Evolutionary conservation across 2,888 invertebrate genomes (phyloP), one percentile per base, ranked within the genome.

Genomic region (Campopleginae sp.): DNA sequence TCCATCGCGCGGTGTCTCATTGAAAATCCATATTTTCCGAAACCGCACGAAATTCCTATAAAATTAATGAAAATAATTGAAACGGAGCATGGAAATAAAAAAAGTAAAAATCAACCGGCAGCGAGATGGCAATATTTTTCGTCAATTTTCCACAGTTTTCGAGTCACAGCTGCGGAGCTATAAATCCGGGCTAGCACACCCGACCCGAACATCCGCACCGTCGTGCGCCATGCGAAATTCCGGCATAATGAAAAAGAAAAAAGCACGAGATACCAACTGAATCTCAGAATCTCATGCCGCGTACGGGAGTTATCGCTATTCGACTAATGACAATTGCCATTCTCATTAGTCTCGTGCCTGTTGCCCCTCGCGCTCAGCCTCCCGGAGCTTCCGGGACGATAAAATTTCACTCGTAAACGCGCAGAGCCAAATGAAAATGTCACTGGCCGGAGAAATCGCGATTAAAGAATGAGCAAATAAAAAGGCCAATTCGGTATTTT

Each of bases 131-230:
- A 27, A 27, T 27, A 58, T 58, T 58, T 58, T 58, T 27, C 58
- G 14, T 27, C 27, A 58, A 58, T 58, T 58, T 58, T 27, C 14
- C 58, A 27, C 27, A 58, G 58, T 58, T 58, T 58, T 58, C 58
- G 14, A 58, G 27, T 58, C 58, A 27, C 58, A 58, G 27, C 58
- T 58, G 38, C 38, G 58, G 14, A 58, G 14, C 58, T 12, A 58
- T 27, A 58, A 27, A 27, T 27, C 8, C 54, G 54, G 19, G 19
- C 19, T 19, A 51, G 19, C 51, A 7, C 19, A 7, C 51, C 51
- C 19, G 51, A 17, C 19, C 10, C 54, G 54, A 54, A 10, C 54
- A 23, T 23, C 23, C 58, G 5, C 27, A 14, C 58, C 58, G 54
- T 19, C 19, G 6, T 51, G n/a, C 1, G 38, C 27, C 14, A 23